Conservation (phyloP, 2,113 vertebrate genomes). For the Butorides virescens region DNA sequence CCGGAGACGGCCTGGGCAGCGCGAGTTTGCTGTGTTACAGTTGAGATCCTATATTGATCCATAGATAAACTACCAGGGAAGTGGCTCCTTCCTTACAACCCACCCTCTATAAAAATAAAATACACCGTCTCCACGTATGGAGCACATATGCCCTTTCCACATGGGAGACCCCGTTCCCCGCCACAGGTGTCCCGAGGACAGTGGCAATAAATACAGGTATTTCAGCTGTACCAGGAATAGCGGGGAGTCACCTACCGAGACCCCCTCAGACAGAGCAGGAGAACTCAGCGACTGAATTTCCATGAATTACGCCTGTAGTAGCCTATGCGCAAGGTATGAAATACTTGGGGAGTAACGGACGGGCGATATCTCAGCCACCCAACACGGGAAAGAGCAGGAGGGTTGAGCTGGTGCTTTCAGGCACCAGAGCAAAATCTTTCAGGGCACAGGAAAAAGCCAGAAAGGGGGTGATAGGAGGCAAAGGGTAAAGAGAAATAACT, state of each 20-base stretch:
- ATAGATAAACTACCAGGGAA: background rate
- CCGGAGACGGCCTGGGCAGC: background rate
- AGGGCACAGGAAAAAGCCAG: background rate
- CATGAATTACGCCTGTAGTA: background rate
- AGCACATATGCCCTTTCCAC: background rate
- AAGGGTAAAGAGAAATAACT: background rate
- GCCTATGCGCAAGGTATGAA: background rate
- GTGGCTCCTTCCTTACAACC: background rate
- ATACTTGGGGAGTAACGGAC: rapidly evolving
- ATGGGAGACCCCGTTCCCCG: background rate
- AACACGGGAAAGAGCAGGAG: background rate
- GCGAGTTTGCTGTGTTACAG: background rate
- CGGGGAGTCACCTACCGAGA: background rate
- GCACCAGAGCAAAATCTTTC: background rate
- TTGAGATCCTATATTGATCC: background rate
- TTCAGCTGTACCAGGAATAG: background rate
- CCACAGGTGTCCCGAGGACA: slow-evolving; percentile 4
- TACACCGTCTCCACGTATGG: rapidly evolving
- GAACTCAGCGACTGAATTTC: background rate
- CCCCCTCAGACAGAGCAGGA: background rate
- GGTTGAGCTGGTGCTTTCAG: background rate
- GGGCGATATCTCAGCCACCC: background rate
- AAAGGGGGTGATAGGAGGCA: background rate
- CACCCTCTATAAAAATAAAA: background rate
- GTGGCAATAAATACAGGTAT: background rate